phyloP scores from a whole-genome alignment of 2,113 vertebrate species.

The Rhagologus leucostigma region DNA sequence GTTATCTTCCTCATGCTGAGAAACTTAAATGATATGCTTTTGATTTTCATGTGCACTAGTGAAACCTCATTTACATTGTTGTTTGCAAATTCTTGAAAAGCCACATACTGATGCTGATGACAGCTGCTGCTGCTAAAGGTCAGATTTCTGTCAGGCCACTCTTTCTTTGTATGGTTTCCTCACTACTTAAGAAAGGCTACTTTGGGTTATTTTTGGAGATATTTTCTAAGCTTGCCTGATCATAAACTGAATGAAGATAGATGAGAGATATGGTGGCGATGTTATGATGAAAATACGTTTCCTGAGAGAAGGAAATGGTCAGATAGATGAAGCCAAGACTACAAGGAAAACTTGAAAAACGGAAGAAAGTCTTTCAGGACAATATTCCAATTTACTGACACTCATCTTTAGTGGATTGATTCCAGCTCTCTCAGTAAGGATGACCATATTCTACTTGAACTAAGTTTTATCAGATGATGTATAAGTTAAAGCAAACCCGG shows the following conservation, averaged over 20 bases:
- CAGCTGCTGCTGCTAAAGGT: background rate
- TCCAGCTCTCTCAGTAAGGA: background rate
- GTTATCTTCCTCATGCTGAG: background rate
- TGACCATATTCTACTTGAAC: background rate
- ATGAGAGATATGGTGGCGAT: background rate
- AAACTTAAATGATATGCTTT: background rate
- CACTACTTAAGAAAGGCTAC: background rate
- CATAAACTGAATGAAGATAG: background rate
- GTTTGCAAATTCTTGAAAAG: background rate
- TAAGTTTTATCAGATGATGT: background rate
- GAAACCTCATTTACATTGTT: background rate
- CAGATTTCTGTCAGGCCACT: background rate
- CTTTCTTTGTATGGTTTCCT: background rate
- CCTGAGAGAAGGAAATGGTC: background rate
- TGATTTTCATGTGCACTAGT: background rate
- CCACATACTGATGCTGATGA: rapidly evolving
- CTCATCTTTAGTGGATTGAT: background rate
- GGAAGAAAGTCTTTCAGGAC: background rate
- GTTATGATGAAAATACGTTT: background rate
- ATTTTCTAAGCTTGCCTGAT: background rate
- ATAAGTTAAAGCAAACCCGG: background rate
- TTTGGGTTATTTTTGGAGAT: background rate
- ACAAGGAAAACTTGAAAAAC: background rate
- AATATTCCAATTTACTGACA: background rate
- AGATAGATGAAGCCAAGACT: background rate